Percentiles rank a stretch among this genome's conserved stretches.
Conservation (phyloP, 2,113 vertebrate species). For the Micromys minutus region DNA sequence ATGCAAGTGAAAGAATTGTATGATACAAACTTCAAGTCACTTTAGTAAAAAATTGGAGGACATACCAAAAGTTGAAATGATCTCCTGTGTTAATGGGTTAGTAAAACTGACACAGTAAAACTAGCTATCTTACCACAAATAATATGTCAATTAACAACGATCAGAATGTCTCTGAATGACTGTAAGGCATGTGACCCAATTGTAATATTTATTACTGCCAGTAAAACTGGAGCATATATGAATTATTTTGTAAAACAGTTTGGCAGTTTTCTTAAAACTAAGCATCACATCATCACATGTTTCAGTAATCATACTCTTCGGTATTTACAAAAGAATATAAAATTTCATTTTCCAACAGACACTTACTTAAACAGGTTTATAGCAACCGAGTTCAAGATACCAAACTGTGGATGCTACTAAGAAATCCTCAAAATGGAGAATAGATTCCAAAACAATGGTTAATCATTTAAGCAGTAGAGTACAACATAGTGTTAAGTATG, state of each 20-base stretch:
- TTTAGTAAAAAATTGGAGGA: not conserved
- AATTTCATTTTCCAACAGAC: not conserved
- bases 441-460: not conserved
- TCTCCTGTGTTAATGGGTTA: not conserved
- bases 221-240: not conserved
- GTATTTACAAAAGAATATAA: not conserved
- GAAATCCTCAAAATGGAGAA: not conserved
- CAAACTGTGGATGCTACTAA: not conserved
- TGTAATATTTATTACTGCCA: not conserved
- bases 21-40: not conserved
- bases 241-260: not conserved
- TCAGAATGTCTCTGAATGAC: not conserved
- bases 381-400: not conserved
- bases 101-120: not conserved
- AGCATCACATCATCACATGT: not conserved
- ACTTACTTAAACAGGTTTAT: not conserved
- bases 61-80: not conserved
- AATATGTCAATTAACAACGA: not conserved
- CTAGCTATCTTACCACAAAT: not conserved
- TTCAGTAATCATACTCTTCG: not conserved
- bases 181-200: not conserved
- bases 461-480: not conserved
- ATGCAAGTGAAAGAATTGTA: not conserved
- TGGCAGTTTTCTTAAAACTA: not conserved
- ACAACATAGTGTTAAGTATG: not conserved